Base-by-base conservation (phyloP, 2,113 vertebrate genomes). In the Grammomys surdaster region DNA sequence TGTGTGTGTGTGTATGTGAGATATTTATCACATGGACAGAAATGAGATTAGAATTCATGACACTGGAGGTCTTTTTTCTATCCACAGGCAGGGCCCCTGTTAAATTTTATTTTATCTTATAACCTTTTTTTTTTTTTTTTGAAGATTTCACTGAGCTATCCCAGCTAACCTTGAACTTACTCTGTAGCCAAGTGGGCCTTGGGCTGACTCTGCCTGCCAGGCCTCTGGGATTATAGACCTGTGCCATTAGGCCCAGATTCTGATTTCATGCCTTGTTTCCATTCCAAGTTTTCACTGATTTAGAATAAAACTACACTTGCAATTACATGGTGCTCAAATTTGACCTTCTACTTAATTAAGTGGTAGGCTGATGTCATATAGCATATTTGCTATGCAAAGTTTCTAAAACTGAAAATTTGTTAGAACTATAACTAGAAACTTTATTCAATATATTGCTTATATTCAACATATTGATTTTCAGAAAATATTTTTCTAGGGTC, bases 341-440 rank as follows among this genome's bases (percentile, higher is more conserved):
- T 91, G 43, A 90, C 33, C 40, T 89, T 93, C 60, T 84, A 16
- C 6, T 94, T 95, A 43, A 36, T 75, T 75, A 63, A 85, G 69
- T 58, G 87, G 19, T 78, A 95, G 69, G 56, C 65, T 94, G 51
- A 80, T 10, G 46, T 46, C 36, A 31, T 63, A 88, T 65, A 51
- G 65, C 5, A 48, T 17, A 86, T 33, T 88, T 84, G 26, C 13
- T 75, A 69, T 78, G 78, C 69, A 40, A n/a, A 82, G 89, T 95
- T 95, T 93, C 90, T 87, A 60, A 89, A 88, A 84, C 33, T 60
- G 60, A 95, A 75, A 93, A 89, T 20, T 77, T n/a, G 54, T 36
- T 91, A 73, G 26, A 85, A 72, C 91, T 82, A 31, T n/a, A 90
- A 56, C 73, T 80, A 43, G 28, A 51, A 91, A 95, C 40, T 69